These are phyloP conservation scores for Microtus montanus DNA, from an alignment of 2,113 vertebrate genomes.

Conservation along the genomic window DNA sequence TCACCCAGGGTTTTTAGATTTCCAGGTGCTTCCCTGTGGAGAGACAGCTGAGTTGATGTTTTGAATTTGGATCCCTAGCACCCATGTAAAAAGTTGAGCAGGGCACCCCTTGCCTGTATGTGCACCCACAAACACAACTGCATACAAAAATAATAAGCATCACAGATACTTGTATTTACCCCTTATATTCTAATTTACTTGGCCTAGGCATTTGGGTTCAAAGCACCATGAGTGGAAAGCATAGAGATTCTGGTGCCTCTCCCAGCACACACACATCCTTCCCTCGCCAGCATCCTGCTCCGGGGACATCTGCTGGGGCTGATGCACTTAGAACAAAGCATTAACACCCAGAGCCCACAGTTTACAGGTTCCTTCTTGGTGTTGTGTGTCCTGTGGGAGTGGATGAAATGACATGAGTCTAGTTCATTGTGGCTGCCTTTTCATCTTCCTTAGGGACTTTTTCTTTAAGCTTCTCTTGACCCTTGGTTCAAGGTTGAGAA, in stretches of 20 bases:
- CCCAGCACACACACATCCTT: not conserved
- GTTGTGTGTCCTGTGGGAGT: not conserved
- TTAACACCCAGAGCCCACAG: not conserved
- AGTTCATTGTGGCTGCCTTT: not conserved
- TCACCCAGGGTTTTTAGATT: constrained; percentile 13
- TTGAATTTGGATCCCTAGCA: not conserved
- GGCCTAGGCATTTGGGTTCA: not conserved
- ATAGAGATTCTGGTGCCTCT: not conserved
- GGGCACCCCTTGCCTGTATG: not conserved
- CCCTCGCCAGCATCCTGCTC: not conserved
- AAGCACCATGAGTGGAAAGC: constrained; percentile 29
- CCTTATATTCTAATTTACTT: constrained; percentile 10
- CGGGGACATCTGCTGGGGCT: not conserved
- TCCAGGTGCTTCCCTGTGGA: not conserved
- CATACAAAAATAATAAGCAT: not conserved
- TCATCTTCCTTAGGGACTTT: not conserved
- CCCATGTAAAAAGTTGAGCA: not conserved
- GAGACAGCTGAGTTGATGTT: not conserved
- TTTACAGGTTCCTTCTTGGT: not conserved
- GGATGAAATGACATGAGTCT: not conserved
- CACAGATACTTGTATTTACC: not conserved
- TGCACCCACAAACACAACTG: not conserved
- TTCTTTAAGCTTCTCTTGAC: not conserved
- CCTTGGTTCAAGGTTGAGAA: not conserved
- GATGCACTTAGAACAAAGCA: not conserved